Conservation (phyloP, 2,888 invertebrate species). For the Meta bourneti region DNA sequence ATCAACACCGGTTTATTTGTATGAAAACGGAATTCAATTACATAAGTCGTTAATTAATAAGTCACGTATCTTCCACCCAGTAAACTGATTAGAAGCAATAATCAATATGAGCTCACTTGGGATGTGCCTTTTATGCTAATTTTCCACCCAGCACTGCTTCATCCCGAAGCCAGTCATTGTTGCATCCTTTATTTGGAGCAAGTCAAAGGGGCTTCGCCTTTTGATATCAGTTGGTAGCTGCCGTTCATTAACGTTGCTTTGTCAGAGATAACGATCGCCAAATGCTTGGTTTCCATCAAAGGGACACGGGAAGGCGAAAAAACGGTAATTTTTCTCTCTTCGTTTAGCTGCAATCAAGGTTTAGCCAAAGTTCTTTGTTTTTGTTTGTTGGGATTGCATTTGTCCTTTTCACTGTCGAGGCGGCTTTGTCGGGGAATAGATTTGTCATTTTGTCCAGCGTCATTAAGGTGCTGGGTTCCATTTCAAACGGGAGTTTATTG, state of each 20-base stretch:
- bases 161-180: neutral
- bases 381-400: neutral
- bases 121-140: constrained; percentile 30
- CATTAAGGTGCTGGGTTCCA: neutral
- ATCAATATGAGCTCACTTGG: constrained; percentile 6
- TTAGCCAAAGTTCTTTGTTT: neutral
- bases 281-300: neutral
- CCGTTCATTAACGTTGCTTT: constrained; percentile 22
- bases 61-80: constrained; percentile 8
- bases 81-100: constrained; percentile 35
- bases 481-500: neutral
- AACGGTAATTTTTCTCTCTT: neutral
- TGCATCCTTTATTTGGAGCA: neutral
- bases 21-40: constrained; percentile 36
- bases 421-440: neutral
- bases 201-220: constrained; percentile 12
- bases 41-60: constrained; percentile 43
- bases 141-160: constrained; percentile 19
- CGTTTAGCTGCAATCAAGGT: neutral
- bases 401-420: neutral
- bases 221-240: constrained; percentile 10
- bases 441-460: neutral
- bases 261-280: neutral
- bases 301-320: neutral
- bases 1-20: neutral